Evolutionary conservation across 2,888 invertebrate genomes (phyloP), one percentile per base, ranked within the genome.

Genomic region (Drosophila parthenogenetica): DNA sequence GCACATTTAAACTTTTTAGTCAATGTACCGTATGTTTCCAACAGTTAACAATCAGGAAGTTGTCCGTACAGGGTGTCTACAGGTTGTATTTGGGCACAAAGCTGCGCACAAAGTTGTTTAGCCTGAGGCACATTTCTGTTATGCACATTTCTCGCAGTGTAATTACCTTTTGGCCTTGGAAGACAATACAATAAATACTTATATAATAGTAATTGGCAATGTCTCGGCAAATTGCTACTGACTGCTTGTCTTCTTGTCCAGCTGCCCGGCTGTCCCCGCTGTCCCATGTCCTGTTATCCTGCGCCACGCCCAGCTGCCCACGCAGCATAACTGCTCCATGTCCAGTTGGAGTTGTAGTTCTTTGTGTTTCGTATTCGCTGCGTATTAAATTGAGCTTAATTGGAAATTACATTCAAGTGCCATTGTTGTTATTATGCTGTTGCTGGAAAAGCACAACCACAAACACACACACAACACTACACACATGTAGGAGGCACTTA

Each of bases 371-470:
- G 57, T 61, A 19, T 42, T 53, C 42, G 59, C 46, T 59, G 64
- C 43, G 61, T 63, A 69, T 79, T 78, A 85, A 82, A 84, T 83
- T 78, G 87, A 87, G 80, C 76, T 73, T 86, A 87, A 86, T 86
- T 86, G 87, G 83, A 83, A 81, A 85, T 81, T 87, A 87, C 78
- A 83, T 68, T 64, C 77, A 71, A 78, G 71, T 77, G 74, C 69
- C 64, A 64, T 70, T 71, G 63, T 77, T 70, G 70, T 69, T 69
- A 58, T 76, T 66, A 65, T 55, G 59, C 25, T 37, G 50, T 37
- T 43, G 49, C 42, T 29, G 39, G 13, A 51, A 51, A 45, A 51
- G 64, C 35, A 37, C 42, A 64, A 29, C 45, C 29, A 19, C 14
- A 45, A 14, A 25, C 60, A 39, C 37, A 14, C 16, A 32, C 25